phyloP scores from a whole-genome alignment of 2,888 invertebrate genomes.

The Heteromyza rotundicornis region DNA sequence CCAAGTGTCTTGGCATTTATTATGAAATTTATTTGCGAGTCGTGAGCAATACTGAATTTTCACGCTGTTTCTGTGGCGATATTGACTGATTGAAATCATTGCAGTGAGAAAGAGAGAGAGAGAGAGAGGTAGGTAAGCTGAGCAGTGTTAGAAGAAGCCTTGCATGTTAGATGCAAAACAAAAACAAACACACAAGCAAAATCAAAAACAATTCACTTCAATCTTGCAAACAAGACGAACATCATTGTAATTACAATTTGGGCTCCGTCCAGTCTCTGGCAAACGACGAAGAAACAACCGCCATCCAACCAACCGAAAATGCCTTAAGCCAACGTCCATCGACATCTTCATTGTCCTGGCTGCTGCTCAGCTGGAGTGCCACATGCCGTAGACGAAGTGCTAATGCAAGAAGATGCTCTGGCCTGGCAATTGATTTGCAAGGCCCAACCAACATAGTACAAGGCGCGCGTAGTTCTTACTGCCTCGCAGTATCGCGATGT shows the following conservation, averaged over 20 bases:
- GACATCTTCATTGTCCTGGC: background rate
- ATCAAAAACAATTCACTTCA: no score
- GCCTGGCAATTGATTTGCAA: slow-evolving; percentile 1
- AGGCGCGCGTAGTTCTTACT: background rate
- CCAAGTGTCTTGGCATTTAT: slow-evolving; percentile 28
- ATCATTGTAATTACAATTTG: slow-evolving; percentile 17
- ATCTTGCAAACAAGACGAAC: background rate
- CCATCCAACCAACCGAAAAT: no score
- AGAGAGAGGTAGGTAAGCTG: background rate
- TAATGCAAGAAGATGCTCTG: slow-evolving; percentile 29
- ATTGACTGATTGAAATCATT: slow-evolving; percentile 58
- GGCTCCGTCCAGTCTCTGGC: background rate
- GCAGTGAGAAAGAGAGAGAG: background rate
- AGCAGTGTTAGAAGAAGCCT: background rate
- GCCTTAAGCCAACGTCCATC: background rate
- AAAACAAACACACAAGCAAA: no score
- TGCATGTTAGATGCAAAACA: no score
- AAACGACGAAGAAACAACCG: background rate
- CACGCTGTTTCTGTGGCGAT: slow-evolving; percentile 41
- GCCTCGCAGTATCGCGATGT: background rate
- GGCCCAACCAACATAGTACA: background rate
- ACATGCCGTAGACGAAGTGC: slow-evolving; percentile 21
- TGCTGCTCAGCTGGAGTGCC: background rate
- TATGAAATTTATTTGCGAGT: slow-evolving; percentile 38
- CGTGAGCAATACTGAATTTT: slow-evolving; percentile 20